Base-by-base conservation (phyloP, 2,797 vertebrate species). In the Galago senegalensis region DNA sequence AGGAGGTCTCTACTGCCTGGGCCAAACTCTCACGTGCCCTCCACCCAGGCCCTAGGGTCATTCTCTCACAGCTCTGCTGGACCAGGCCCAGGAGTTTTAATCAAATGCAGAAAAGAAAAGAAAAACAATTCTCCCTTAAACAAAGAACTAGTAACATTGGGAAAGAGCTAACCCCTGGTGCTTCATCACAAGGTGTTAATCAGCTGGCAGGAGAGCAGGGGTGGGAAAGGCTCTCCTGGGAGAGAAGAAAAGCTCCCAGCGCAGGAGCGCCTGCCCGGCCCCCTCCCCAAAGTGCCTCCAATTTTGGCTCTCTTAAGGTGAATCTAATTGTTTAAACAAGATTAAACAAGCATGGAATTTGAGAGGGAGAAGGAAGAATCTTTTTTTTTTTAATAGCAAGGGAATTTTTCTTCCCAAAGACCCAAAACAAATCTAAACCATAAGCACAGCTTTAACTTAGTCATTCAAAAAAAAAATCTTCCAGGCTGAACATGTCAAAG, bases 281-380 rank as follows among this genome's bases (percentile, higher is more conserved):
- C 94, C 70, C 75, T 90, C 63, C 89, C 89, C 89, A 90, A 49
- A 85, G 83, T 25, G 56, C 25, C 56, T 94, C 81, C 63, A 65
- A 65, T 75, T 86, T 84, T 94, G 80, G 73, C 89, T 96, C 87
- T 83, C 95, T 95, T 82, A 93, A 90, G 76, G 89, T 93, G 83
- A 97, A 92, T 93, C 79, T 96, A 95, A 95, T 89, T 95, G 85
- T 97, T 97, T 93, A 67, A 97, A 96, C 97, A 97, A 97, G 97
- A 97, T 95, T 95, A 96, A 97, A 97, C 97, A 97, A 92, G 97
- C 87, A 76, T 89, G 96, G 95, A 97, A 97, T 98, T 97, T 95
- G 82, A 96, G 87, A 97, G 86, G 63, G 77, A 96, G 87, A 93
- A 93, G 80, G 90, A 87, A 89, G 79, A 93, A 70, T 81, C 3